Conservation (phyloP, 1,140 invertebrate species). For the Acromyrmex charruanus region DNA sequence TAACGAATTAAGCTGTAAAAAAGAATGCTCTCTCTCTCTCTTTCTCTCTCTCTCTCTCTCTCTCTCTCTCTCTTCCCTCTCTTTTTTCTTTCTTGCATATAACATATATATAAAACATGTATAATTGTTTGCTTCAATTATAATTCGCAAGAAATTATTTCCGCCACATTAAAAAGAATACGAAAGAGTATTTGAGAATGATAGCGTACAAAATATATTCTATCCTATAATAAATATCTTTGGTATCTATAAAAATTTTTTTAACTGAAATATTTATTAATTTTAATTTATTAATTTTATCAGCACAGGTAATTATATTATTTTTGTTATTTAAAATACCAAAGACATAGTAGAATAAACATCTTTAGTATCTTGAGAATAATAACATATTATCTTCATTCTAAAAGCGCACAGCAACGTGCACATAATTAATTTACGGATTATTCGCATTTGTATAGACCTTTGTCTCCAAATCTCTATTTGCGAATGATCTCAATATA, state of each 20-base stretch:
- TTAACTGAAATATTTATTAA: neutral
- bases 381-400: neutral
- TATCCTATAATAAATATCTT: neutral
- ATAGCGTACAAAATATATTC: neutral
- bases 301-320: neutral
- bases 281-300: neutral
- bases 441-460: neutral
- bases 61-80: neutral
- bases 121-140: conserved; percentile 20
- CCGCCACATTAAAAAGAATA: neutral
- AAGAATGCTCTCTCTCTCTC: neutral
- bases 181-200: neutral
- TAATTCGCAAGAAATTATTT: conserved; percentile 10
- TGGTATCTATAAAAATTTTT: neutral
- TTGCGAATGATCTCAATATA: neutral
- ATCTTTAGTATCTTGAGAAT: neutral
- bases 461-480: neutral
- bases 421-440: conserved; percentile 10
- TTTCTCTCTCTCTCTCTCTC: neutral
- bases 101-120: neutral
- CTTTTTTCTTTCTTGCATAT: neutral
- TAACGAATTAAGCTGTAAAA: conserved; percentile 14
- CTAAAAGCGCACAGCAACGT: neutral
- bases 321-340: neutral
- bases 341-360: neutral